Evolutionary conservation across 2,797 vertebrate species (phyloP), one percentile per base, ranked within the genome.

Genomic region (Pseudochromis fuscus): DNA sequence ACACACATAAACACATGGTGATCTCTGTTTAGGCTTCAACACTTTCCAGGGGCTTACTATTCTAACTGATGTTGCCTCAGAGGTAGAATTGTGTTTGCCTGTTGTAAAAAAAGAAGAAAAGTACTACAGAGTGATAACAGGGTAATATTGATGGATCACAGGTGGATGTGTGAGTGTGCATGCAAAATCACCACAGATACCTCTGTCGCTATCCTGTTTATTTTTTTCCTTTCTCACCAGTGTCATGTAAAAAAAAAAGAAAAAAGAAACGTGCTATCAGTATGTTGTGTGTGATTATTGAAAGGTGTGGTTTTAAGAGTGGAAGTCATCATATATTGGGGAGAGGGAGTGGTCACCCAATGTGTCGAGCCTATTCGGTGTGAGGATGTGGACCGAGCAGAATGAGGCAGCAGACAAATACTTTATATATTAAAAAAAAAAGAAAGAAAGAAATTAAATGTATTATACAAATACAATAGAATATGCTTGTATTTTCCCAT

Each of bases 401-500:
- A 46, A 79, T 62, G 73, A 90, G 81, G 74, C 71, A 79, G 68
- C 66, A 86, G 62, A 75, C 56, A 74, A 52, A 87, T 84, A 77
- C 69, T 76, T 79, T 85, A 80, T 79, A 85, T 86, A 83, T 75
- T 75, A 40, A 38, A 74, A 80, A 81, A 63, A 69, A 82, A 60
- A 80, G 80, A 63, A 69, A 82, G 58, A 82, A 81, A 55, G 35
- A 71, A 73, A 67, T 75, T 48, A 88, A 81, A 89, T 87, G 85
- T 89, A 86, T 86, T 48, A 80, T 81, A 66, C 79, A 84, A 85
- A 62, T 62, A 79, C 55, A 71, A 75, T 83, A 87, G 37, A 87
- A 85, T 71, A 91, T 93, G 91, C 90, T 93, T 93, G 91, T 94
- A 91, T 93, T 92, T 93, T 91, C 86, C 85, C 84, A 84, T 86